These are phyloP conservation scores for Erebia aethiops DNA, from an alignment of 2,888 invertebrate genomes.

Conservation along the genomic window DNA sequence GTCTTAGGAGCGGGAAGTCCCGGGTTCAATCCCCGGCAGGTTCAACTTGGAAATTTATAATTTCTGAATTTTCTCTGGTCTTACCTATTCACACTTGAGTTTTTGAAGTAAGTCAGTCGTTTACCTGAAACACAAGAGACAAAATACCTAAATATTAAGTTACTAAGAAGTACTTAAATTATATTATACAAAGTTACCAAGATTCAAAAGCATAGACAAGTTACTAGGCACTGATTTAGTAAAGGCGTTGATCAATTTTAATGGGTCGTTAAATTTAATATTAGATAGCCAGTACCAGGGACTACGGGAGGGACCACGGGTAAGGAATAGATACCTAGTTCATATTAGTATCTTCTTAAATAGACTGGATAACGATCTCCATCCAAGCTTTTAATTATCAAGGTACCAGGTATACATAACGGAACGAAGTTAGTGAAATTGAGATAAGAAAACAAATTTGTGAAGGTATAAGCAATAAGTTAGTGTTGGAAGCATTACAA, in stretches of 20 bases:
- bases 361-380: background rate
- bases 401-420: background rate
- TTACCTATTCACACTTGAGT: background rate
- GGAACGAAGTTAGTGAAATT: constrained; percentile 26
- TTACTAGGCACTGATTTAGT: too few relatives aligned
- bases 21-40: too few relatives aligned
- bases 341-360: too few relatives aligned
- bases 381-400: background rate
- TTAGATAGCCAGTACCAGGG: too few relatives aligned
- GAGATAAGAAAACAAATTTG: constrained; percentile 36
- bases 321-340: too few relatives aligned
- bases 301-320: too few relatives aligned
- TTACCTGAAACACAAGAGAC: constrained; percentile 29
- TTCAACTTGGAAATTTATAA: too few relatives aligned
- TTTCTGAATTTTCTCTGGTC: too few relatives aligned
- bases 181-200: background rate
- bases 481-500: constrained; percentile 44
- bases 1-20: too few relatives aligned
- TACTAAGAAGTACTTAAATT: background rate
- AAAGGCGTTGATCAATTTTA: background rate
- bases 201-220: background rate
- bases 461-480: constrained; percentile 50
- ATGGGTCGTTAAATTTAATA: background rate
- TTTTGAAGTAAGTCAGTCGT: background rate
- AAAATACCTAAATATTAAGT: background rate